Percentiles rank a stretch among this genome's conserved stretches.
These are phyloP conservation scores for Morelia viridis DNA, from an alignment of 2,797 vertebrate species.

Conservation along the genomic window DNA sequence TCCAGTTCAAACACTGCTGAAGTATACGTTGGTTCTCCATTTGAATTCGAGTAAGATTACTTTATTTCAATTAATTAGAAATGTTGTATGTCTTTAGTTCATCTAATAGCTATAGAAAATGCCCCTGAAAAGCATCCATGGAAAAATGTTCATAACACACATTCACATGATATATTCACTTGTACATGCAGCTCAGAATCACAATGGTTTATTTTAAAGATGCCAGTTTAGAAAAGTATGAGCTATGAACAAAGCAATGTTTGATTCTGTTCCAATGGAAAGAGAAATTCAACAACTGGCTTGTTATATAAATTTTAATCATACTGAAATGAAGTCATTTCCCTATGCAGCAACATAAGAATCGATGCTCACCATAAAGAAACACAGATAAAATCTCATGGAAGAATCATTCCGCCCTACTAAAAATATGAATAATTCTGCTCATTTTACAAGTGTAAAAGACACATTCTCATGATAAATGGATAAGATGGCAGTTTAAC, in stretches of 20 bases:
- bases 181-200: neutral
- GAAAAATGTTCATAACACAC: neutral
- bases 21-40: neutral
- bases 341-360: constrained; percentile 49
- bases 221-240: constrained; percentile 37
- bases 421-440: neutral
- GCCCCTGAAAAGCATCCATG: neutral
- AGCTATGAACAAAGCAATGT: constrained; percentile 15
- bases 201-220: constrained; percentile 36
- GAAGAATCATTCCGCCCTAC: constrained; percentile 24
- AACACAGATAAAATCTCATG: constrained; percentile 49
- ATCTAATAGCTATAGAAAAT: neutral
- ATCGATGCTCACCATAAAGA: constrained; percentile 51
- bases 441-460: neutral
- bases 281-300: constrained; percentile 35
- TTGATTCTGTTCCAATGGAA: constrained; percentile 34
- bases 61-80: neutral
- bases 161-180: neutral
- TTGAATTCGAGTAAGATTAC: neutral
- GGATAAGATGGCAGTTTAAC: constrained; percentile 23
- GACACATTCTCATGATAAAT: neutral
- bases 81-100: neutral
- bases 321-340: constrained; percentile 59
- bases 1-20: neutral
- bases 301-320: constrained; percentile 51